Conservation (phyloP, 2,888 invertebrate species). For the Boloria euphrosyne region DNA sequence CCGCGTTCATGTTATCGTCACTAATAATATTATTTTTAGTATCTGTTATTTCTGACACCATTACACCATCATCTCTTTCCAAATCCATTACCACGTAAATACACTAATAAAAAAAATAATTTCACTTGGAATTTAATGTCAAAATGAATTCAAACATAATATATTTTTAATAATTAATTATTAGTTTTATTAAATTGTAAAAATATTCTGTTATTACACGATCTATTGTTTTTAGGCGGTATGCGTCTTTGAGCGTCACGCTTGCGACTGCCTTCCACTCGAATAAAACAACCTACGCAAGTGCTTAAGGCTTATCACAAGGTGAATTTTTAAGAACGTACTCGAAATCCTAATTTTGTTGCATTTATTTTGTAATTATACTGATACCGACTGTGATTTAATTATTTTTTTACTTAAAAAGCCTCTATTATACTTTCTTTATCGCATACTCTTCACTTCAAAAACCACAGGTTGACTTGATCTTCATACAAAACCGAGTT, state of each 20-base stretch:
- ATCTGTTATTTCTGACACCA: slow-evolving; percentile 8
- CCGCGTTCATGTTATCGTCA: slow-evolving; percentile 26
- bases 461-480: too few species aligned
- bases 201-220: too few species aligned
- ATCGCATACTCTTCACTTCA: too few species aligned
- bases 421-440: too few species aligned
- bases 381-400: too few species aligned
- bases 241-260: slow-evolving; percentile 25
- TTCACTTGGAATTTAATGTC: too few species aligned
- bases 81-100: slow-evolving; percentile 18
- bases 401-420: too few species aligned
- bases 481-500: too few species aligned
- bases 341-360: not conserved
- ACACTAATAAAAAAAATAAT: not conserved
- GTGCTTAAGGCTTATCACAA: not conserved
- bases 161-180: not conserved
- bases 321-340: slow-evolving; percentile 3
- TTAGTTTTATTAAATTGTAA: not conserved
- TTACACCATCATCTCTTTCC: slow-evolving; percentile 24
- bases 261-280: slow-evolving; percentile 26
- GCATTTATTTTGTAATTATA: too few species aligned
- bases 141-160: not conserved
- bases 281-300: slow-evolving; percentile 1
- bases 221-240: not conserved
- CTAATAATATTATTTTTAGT: not conserved